Base-by-base conservation (phyloP, 2,888 invertebrate species). In the Pammene aurita region DNA sequence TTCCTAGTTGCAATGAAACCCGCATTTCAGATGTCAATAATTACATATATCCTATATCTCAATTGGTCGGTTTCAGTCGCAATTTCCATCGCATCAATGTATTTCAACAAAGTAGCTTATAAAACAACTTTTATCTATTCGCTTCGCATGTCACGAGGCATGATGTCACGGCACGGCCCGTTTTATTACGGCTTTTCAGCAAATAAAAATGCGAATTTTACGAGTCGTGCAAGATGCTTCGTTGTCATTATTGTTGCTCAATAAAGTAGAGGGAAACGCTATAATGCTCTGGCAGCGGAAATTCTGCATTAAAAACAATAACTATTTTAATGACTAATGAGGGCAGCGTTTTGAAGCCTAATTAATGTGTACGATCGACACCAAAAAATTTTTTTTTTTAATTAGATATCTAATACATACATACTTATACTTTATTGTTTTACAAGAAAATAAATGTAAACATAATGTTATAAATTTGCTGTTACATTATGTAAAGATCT, bases 191-290 rank as follows among this genome's bases (percentile, higher is more conserved):
- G 18, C 18, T 50, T 52, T 52, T 62, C 52, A 62, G 62, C 62
- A 62, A 62, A 62, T 62, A 62, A 62, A 60, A 62, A 52, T 62
- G 50, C 62, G 26, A n/a, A 26, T 41, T 62, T 62, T 62, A 62
- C 38, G 62, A 52, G 41, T 52, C 62, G 50, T 61, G 18, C 38
- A 52, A 62, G 18, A 62, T 62, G 62, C 62, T 41, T 26, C 38
- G 18, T 18, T 62, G 41, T 62, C 52, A 62, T 62, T 62, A 62
- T 41, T 50, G 35, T 50, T 61, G 61, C 50, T 38, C 48, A 50
- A 61, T 50, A 61, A 61, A 50, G 1, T 46, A 50, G 46, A 16
- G 38, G 38, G 48, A 38, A 61, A 48, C 16, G 52, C 38, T 41
- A 62, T 16, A 48, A 35, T 38, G 56, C 56, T 38, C 5, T 26